These are phyloP conservation scores for Physeter macrocephalus DNA, from an alignment of 2,113 vertebrate species.

Conservation along the genomic window DNA sequence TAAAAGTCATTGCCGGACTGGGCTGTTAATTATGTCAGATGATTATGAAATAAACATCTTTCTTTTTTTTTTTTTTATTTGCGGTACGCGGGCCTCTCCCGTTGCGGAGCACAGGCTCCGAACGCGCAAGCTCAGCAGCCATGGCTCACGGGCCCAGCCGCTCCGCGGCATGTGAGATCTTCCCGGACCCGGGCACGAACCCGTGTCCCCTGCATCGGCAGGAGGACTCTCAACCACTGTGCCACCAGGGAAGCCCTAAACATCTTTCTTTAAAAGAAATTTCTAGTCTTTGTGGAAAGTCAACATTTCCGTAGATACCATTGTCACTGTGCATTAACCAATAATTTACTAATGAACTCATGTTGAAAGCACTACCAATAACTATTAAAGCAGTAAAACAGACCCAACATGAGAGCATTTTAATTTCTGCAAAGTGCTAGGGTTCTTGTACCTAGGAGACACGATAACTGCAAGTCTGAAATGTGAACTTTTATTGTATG, in stretches of 20 bases:
- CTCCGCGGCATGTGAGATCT: too few species aligned
- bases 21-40: not conserved
- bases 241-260: too few species aligned
- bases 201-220: too few species aligned
- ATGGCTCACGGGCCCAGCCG: too few species aligned
- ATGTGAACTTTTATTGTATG: slow-evolving; percentile 24
- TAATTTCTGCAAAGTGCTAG: slow-evolving; percentile 59
- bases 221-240: too few species aligned
- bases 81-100: too few species aligned
- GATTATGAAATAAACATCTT: slow-evolving; percentile 29
- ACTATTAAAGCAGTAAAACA: slow-evolving; percentile 47
- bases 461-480: slow-evolving; percentile 38
- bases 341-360: slow-evolving; percentile 63
- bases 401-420: slow-evolving; percentile 7
- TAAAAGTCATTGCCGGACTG: not conserved
- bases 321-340: slow-evolving; percentile 56
- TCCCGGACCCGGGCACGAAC: too few species aligned
- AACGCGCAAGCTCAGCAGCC: too few species aligned
- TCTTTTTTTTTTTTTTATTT: too few species aligned
- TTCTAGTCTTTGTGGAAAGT: slow-evolving; percentile 60
- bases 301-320: slow-evolving; percentile 65
- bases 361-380: slow-evolving; percentile 64
- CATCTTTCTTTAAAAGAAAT: slow-evolving; percentile 56
- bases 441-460: slow-evolving; percentile 47
- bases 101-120: too few species aligned